A percentile compares a stretch with the other conserved stretches of the same genome.
phyloP scores from a whole-genome alignment of 2,113 vertebrate species.

The Burhinus oedicnemus region DNA sequence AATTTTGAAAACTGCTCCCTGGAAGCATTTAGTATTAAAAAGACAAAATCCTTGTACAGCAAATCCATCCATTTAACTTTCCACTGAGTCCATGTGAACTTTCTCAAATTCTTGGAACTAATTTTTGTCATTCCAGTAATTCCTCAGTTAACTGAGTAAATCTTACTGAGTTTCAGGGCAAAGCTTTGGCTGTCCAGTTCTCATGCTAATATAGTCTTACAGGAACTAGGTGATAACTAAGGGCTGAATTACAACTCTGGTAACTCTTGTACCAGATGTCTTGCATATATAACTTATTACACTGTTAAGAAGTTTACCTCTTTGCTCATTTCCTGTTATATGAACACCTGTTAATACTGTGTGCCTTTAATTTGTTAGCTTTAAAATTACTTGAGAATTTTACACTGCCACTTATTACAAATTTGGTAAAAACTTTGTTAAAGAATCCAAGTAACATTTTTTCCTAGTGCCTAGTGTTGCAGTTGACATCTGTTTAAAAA shows the following conservation, averaged over 20 bases:
- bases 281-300: constrained; percentile 36
- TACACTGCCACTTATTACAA: constrained; percentile 75
- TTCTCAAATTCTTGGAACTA: neutral
- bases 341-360: constrained; percentile 68
- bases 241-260: constrained; percentile 67
- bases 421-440: constrained; percentile 72
- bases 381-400: constrained; percentile 74
- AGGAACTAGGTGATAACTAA: constrained; percentile 61
- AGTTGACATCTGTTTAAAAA: constrained; percentile 62
- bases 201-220: constrained; percentile 46
- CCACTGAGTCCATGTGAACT: neutral
- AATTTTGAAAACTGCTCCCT: constrained; percentile 43
- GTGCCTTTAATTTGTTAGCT: constrained; percentile 80
- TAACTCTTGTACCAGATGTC: constrained; percentile 44
- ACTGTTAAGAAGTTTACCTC: constrained; percentile 66
- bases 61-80: neutral
- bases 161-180: constrained; percentile 58
- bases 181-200: constrained; percentile 54
- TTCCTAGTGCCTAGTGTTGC: constrained; percentile 61
- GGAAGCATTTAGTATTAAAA: constrained; percentile 20
- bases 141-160: constrained; percentile 39
- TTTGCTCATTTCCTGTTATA: constrained; percentile 60
- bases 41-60: neutral
- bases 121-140: constrained; percentile 44
- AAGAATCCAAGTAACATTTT: constrained; percentile 55